Percentiles rank a stretch among this genome's conserved stretches.
phyloP scores from a whole-genome alignment of 2,113 vertebrate genomes.

The Rhizomys pruinosus region DNA sequence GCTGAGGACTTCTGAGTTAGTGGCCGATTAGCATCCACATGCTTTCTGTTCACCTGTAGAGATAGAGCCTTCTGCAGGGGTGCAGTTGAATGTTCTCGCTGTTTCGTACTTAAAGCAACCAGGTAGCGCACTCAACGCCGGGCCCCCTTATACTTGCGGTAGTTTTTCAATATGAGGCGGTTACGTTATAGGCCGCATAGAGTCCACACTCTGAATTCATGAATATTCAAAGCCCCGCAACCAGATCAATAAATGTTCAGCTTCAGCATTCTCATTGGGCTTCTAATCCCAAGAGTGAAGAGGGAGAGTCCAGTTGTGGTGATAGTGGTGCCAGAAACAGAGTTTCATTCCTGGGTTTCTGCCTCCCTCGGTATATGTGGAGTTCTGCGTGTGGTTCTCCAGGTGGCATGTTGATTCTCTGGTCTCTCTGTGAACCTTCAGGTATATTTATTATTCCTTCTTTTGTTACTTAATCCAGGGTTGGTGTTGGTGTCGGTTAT shows the following conservation, averaged over 20 bases:
- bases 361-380: neutral
- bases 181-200: no score
- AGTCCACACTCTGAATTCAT: no score
- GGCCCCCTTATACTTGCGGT: no score
- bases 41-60: neutral
- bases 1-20: neutral
- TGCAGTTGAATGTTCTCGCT: no score
- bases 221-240: no score
- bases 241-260: no score
- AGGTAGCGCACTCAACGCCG: no score
- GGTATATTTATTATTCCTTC: neutral
- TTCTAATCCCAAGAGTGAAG: neutral
- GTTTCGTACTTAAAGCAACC: no score
- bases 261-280: neutral
- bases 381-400: neutral
- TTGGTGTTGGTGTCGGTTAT: neutral
- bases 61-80: fast-evolving
- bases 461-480: no score
- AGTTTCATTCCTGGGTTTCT: neutral
- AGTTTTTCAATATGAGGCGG: no score
- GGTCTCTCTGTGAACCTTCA: neutral
- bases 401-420: neutral
- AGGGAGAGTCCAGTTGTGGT: neutral
- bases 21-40: neutral
- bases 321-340: neutral